A percentile compares a stretch with the other conserved stretches of the same genome.
Conservation (phyloP, 2,797 vertebrate genomes). For the Falco biarmicus region DNA sequence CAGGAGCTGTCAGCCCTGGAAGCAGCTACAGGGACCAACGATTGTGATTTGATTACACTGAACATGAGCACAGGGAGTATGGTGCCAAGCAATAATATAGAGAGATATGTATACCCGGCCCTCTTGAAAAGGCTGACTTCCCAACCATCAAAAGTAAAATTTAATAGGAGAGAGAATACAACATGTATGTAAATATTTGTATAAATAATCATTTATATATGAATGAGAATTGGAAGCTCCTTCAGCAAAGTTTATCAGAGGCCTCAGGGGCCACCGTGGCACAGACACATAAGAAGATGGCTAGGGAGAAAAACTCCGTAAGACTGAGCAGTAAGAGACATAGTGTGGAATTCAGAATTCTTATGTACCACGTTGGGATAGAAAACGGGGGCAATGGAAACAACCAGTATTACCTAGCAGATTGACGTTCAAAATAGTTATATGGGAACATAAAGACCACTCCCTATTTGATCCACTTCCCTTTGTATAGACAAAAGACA, state of each 20-base stretch:
- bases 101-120: neutral
- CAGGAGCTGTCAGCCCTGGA: neutral
- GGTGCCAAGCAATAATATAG: neutral
- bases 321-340: neutral
- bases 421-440: neutral
- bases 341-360: neutral
- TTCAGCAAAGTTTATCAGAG: neutral
- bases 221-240: neutral
- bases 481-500: neutral
- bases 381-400: neutral
- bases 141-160: neutral
- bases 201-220: neutral
- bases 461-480: neutral
- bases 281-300: neutral
- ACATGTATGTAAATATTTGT: neutral
- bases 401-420: neutral
- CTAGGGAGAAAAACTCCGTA: neutral
- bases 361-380: accelerated
- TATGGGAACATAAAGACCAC: neutral
- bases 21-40: neutral
- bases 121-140: neutral
- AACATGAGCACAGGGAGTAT: neutral
- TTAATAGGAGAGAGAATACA: neutral
- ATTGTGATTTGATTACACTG: neutral
- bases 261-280: neutral